phyloP scores from a whole-genome alignment of 2,888 invertebrate genomes.

The Sminthurinus aureus region DNA sequence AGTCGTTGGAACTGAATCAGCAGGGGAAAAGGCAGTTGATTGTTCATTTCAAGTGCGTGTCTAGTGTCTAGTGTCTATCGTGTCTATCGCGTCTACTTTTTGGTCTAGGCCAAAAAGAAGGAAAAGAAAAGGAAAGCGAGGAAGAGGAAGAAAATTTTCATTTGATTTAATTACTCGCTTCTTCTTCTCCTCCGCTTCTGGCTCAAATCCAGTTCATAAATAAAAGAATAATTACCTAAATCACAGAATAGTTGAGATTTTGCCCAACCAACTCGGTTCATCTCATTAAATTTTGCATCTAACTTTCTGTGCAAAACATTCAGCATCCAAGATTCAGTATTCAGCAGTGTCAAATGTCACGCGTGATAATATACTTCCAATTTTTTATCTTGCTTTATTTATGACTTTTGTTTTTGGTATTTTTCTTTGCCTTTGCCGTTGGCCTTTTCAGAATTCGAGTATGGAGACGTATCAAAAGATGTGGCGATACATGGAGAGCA shows the following conservation, averaged over 20 bases:
- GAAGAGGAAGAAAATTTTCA: conserved; percentile 14
- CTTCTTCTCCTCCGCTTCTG: conserved; percentile 47
- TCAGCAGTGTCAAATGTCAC: too few relatives aligned
- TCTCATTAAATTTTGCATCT: too few relatives aligned
- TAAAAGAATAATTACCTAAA: too few relatives aligned
- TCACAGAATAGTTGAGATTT: conserved; percentile 58
- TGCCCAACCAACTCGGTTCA: conserved; percentile 44
- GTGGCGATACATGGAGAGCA: conserved; percentile 93
- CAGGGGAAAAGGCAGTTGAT: too few relatives aligned
- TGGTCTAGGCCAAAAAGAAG: neutral
- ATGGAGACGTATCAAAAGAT: conserved; percentile 91
- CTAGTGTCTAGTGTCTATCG: too few relatives aligned
- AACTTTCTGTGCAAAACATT: neutral
- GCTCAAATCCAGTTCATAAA: too few relatives aligned
- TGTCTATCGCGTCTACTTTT: too few relatives aligned
- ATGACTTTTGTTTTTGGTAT: neutral
- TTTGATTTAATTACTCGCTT: conserved; percentile 60
- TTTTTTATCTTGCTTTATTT: too few relatives aligned
- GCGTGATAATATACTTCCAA: too few relatives aligned
- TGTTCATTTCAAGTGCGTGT: too few relatives aligned
- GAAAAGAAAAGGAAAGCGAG: neutral
- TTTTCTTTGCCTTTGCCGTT: neutral
- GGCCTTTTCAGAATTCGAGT: conserved; percentile 75
- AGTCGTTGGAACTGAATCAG: neutral
- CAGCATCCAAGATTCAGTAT: too few relatives aligned